Percentiles rank a stretch among this genome's conserved stretches.
Evolutionary conservation across 1,140 invertebrate genomes (phyloP).

Genomic region (Drosophila funebris): DNA sequence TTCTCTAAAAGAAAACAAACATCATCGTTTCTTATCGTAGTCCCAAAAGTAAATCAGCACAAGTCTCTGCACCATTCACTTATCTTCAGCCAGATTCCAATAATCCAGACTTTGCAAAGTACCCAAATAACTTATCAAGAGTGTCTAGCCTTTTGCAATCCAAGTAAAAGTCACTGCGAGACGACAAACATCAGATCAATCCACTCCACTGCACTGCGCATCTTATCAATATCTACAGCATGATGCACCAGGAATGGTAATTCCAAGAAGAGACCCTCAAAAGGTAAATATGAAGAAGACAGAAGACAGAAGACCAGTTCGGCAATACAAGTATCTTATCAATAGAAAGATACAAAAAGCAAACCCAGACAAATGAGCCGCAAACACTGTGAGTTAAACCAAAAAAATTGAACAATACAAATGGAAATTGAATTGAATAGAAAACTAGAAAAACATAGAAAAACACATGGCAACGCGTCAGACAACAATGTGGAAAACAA

Average conservation of each 20-base stretch:
- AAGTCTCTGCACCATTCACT: slow-evolving; percentile 28
- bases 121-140: slow-evolving; percentile 23
- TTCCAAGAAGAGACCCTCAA: slow-evolving; percentile 39
- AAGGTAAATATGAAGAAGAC: not conserved
- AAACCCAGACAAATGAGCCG: slow-evolving; percentile 51
- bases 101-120: slow-evolving; percentile 1
- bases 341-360: slow-evolving; percentile 16
- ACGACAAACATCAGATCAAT: slow-evolving; percentile 1
- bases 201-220: not conserved
- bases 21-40: slow-evolving; percentile 1
- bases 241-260: slow-evolving; percentile 15
- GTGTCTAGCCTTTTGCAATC: slow-evolving; percentile 54
- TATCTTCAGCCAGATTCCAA: slow-evolving; percentile 3
- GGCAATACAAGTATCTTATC: slow-evolving; percentile 59
- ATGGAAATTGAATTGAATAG: slow-evolving; percentile 28
- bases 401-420: slow-evolving; percentile 50
- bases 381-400: slow-evolving; percentile 36
- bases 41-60: slow-evolving; percentile 7
- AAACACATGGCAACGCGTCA: slow-evolving; percentile 26
- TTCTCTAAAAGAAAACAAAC: not conserved
- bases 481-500: slow-evolving; percentile 24
- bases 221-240: slow-evolving; percentile 46
- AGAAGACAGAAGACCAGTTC: slow-evolving; percentile 19
- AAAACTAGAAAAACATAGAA: no score
- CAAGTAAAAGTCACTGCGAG: slow-evolving; percentile 20